Base-by-base conservation (phyloP, 1,140 invertebrate species). In the Lordiphosa collinella region DNA sequence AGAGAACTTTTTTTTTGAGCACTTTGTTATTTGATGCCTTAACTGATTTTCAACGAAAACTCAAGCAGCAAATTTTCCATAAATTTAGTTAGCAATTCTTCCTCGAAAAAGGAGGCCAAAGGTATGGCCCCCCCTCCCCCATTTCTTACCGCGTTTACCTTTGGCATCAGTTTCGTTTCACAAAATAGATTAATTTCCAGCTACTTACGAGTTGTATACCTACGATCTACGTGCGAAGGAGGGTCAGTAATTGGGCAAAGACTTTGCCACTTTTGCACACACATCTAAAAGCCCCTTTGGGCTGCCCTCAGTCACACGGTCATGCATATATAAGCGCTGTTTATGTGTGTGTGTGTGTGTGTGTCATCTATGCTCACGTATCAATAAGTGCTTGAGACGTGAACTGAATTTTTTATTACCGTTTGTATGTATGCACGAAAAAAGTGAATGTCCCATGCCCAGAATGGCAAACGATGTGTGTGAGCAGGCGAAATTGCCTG, bases 371-470 rank as follows among this genome's bases (percentile, higher is more conserved):
- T 79, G 75, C 75, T 80, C 75, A 79, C 75, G 75, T 79, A 79
- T 79, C 75, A 79, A 79, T 79, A 79, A 79, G 75, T 82, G 75
- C 75, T 82, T 79, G 76, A 62, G 76, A 79, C 75, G 75, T 79
- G 75, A 55, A 75, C 75, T 79, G 75, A 79, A 79, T 79, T 79
- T 79, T 79, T 82, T 79, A 79, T 79, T 69, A 47, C 56, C 67
- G 32, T 52, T 82, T 58, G 48, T 60, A 51, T 79, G 65, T 79
- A 75, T 32, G 37, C 14, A 47, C 40, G 36, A 13, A 32, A 35
- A 12, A 18, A 11, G 12, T 38, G 34, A 22, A 46, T n/a, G 29
- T 34, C 13, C 49, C 12, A 14, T 31, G 12, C n/a, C 41, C 57
- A 72, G 64, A 51, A 53, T 46, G 53, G 50, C 40, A 50, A 50